These are phyloP conservation scores for Phrynosoma blainvillii DNA, from an alignment of 2,113 vertebrate genomes.

Conservation along the genomic window DNA sequence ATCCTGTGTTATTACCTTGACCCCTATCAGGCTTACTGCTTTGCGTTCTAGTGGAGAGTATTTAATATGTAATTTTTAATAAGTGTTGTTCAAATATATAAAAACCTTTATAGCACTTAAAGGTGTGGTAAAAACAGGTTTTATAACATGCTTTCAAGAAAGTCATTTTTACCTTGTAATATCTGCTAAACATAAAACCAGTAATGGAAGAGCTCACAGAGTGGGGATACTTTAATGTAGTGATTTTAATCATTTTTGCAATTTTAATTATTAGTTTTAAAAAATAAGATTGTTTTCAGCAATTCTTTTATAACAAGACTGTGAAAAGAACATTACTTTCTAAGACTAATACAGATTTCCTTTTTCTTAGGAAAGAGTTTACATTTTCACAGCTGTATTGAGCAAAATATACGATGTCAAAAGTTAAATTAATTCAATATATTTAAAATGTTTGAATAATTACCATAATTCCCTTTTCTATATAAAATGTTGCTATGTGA, in stretches of 20 bases:
- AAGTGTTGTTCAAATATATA: constrained; percentile 74
- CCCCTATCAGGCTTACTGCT: constrained; percentile 90
- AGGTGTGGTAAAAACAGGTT: constrained; percentile 67
- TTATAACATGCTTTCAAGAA: constrained; percentile 61
- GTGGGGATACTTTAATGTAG: constrained; percentile 33
- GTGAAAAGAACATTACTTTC: not conserved
- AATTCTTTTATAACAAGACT: constrained; percentile 9
- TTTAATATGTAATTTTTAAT: constrained; percentile 86
- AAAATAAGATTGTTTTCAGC: not conserved
- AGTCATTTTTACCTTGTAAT: constrained; percentile 55
- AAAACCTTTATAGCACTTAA: constrained; percentile 72
- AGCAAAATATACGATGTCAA: not conserved
- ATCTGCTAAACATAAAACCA: constrained; percentile 39
- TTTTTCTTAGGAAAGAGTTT: not conserved
- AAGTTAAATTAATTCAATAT: not conserved
- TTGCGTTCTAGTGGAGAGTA: constrained; percentile 83
- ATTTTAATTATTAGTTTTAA: constrained; percentile 17
- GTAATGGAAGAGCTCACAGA: constrained; percentile 31
- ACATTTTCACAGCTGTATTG: not conserved
- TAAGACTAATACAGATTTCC: constrained; percentile 25
- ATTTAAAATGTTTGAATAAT: not conserved
- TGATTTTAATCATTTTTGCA: not conserved
- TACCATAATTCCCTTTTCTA: not conserved
- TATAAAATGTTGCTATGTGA: not conserved
- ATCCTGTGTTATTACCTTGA: constrained; percentile 95